phyloP scores from a whole-genome alignment of 2,797 vertebrate species.

The Pipistrellus nathusii region DNA sequence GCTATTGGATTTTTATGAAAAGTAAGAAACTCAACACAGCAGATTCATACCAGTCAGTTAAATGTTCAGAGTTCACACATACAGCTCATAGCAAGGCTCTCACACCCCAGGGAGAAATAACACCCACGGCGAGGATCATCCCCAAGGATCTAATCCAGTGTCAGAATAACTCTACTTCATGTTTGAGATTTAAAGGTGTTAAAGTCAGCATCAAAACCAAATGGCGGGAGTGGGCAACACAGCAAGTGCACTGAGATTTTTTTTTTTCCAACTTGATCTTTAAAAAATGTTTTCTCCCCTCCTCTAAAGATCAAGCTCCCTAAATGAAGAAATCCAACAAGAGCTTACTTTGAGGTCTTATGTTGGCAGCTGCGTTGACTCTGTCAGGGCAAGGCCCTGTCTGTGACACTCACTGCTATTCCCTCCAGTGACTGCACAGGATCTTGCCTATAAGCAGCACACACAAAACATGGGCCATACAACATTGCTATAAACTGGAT shows the following conservation, averaged over 20 bases:
- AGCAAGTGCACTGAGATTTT: neutral
- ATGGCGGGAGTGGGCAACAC: neutral
- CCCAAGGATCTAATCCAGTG: neutral
- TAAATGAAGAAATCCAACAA: neutral
- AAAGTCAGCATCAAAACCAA: neutral
- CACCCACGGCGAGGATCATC: neutral
- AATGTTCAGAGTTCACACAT: neutral
- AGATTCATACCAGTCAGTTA: neutral
- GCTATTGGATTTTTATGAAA: neutral
- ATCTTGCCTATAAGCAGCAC: neutral
- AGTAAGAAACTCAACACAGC: neutral
- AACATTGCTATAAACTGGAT: neutral
- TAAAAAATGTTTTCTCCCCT: neutral
- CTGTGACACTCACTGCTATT: neutral
- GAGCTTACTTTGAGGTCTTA: neutral
- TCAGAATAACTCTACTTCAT: neutral
- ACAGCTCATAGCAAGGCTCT: neutral
- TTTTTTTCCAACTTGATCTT: neutral
- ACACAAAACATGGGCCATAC: neutral
- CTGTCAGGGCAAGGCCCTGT: neutral
- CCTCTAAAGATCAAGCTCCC: neutral
- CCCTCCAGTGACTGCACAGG: neutral
- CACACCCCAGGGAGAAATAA: slow-evolving; percentile 18
- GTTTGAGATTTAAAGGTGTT: slow-evolving; percentile 4
- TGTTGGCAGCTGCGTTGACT: neutral